Evolutionary conservation across 2,888 invertebrate genomes (phyloP).

Genomic region (Tetragonisca angustula): DNA sequence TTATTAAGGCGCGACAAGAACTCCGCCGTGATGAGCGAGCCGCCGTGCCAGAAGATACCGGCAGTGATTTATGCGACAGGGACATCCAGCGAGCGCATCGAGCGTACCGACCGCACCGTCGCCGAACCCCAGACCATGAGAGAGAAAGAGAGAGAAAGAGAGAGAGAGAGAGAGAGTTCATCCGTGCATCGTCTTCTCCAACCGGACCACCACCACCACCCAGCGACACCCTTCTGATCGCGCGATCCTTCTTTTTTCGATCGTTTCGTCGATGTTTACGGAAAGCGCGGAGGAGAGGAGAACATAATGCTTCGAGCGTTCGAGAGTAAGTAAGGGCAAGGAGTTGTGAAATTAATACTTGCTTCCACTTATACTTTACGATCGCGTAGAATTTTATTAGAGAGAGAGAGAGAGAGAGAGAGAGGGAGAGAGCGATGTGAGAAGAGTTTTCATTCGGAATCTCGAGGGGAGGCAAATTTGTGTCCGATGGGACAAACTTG

Average conservation of each 20-base stretch:
- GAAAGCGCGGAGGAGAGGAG: not conserved
- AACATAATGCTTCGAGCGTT: too few relatives aligned
- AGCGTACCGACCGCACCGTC: conserved; percentile 50
- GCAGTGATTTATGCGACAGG: conserved; percentile 83
- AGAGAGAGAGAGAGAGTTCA: too few relatives aligned
- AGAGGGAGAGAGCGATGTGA: too few relatives aligned
- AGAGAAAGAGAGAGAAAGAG: too few relatives aligned
- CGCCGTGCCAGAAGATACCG: conserved; percentile 82
- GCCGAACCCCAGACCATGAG: conserved; percentile 69
- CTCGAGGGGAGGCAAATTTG: too few relatives aligned
- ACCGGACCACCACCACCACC: conserved; percentile 39
- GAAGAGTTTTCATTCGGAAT: too few relatives aligned
- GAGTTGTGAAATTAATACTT: too few relatives aligned
- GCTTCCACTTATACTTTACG: too few relatives aligned
- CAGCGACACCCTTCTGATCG: conserved; percentile 7
- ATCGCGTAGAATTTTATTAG: too few relatives aligned
- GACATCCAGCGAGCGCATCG: conserved; percentile 75
- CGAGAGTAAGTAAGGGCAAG: too few relatives aligned
- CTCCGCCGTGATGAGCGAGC: conserved; percentile 83
- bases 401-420: too few relatives aligned
- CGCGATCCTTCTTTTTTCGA: conserved; percentile 28
- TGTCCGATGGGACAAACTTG: too few relatives aligned
- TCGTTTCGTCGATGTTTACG: not conserved
- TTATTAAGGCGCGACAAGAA: conserved; percentile 84
- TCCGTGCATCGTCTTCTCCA: conserved; percentile 65